Base-by-base conservation (phyloP, 2,888 invertebrate genomes). In the Steinernema carpocapsae region DNA sequence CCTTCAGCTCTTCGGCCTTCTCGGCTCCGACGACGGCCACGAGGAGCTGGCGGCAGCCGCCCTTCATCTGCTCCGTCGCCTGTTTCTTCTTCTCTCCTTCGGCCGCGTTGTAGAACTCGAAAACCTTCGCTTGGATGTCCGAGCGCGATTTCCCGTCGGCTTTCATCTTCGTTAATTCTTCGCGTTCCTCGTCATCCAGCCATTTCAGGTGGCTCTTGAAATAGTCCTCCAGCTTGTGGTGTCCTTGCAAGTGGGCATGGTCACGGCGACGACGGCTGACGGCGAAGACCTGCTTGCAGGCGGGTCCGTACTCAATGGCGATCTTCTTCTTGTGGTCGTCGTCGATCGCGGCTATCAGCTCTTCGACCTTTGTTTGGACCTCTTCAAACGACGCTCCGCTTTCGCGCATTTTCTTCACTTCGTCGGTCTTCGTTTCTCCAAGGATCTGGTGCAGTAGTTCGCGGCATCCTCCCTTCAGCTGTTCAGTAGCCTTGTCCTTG, bases 121-220 rank as follows among this genome's bases (percentile, higher is more conserved):
- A 70, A 29, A 79, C 75, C 29, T 79, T 77, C 26, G 74, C 75
- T 70, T 78, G 76, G 26, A 79, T 72, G 26, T 74, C 79, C 4
- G 73, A 73, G 45, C 74, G 76, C 4, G 29, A 74, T 72, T 79
- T 77, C 43, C 78, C 80, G 26, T 77, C 76, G 32, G 73, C 76
- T 70, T 79, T 75, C 71, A 82, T 56, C 42, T 72, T 51, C 59
- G 74, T 76, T 46, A 82, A 64, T 45, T 79, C 78, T 17, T 59
- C 72, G 71, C 77, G 72, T 70, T 82, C 80, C 3, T 78, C 81
- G 12, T 78, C 78, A n/a, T 74, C 78, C 26, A 78, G 51, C 80
- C 82, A 82, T 59, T 72, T 70, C 26, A 82, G 74, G 72, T 77
- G 78, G 72, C 74, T 76, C 74, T 77, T 72, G 37, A 77, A 42